phyloP scores from a whole-genome alignment of 1,140 invertebrate species.

The Lineus longissimus region DNA sequence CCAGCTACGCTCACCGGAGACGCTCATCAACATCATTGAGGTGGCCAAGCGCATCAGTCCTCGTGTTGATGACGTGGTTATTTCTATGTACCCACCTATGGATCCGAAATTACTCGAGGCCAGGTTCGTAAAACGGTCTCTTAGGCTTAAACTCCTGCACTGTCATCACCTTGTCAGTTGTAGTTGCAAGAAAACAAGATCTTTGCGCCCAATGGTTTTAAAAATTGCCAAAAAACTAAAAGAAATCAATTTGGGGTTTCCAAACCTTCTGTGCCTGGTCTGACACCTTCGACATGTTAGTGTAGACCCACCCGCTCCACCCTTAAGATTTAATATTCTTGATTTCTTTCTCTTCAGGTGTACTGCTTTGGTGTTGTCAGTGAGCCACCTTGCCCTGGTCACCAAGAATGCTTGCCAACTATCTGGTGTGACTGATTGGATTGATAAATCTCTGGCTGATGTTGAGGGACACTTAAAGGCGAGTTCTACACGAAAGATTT shows the following conservation, averaged over 20 bases:
- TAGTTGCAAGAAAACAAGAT: not conserved
- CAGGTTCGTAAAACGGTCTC: constrained; percentile 47
- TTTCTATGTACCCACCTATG: constrained; percentile 69
- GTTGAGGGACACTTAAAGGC: constrained; percentile 67
- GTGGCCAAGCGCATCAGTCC: constrained; percentile 66
- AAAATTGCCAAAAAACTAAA: no score
- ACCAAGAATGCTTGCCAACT: constrained; percentile 52
- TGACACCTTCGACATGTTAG: no score
- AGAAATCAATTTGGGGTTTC: no score
- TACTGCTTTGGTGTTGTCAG: constrained; percentile 66
- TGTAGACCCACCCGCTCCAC: no score
- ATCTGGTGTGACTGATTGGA: constrained; percentile 57
- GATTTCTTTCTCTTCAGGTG: constrained; percentile 57
- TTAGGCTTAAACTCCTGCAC: not conserved
- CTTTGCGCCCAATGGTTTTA: no score
- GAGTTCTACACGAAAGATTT: constrained; percentile 22
- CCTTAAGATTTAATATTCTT: no score
- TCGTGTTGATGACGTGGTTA: constrained; percentile 70
- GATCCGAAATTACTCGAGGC: constrained; percentile 69
- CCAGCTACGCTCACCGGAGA: constrained; percentile 51
- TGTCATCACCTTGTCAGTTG: not conserved
- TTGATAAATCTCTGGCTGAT: constrained; percentile 66
- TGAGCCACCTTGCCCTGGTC: constrained; percentile 64
- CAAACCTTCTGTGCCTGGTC: no score
- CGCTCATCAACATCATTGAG: constrained; percentile 64